Base-by-base conservation (phyloP, 1,140 invertebrate species). In the Chironomus striatipennis region DNA sequence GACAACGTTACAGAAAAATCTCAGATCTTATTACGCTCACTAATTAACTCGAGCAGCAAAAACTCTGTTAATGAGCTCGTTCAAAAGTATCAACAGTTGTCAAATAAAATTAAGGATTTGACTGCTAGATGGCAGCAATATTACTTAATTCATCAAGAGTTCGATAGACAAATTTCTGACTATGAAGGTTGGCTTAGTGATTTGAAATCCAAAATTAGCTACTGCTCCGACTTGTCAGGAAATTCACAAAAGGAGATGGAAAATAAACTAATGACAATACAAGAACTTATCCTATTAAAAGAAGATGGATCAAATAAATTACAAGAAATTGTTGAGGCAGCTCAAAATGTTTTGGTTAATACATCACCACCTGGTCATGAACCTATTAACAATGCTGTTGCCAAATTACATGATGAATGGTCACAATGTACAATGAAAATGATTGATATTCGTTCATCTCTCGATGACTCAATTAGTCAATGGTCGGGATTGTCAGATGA, bases 121-220 rank as follows among this genome's bases (percentile, higher is more conserved):
- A 92, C 93, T 73, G 88, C 88, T 72, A 90, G 92, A 75, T 98
- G 96, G 96, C 93, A 96, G 77, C 91, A 93, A 77, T 97, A 96
- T 83, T 95, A 96, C 0, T 88, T 87, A 43, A 91, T 90, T 57
- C 95, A 98, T 81, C 90, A 96, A 83, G 91, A 95, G 76, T 97
- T 97, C 80, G 88, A 94, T 18, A 90, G 88, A 76, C 89, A 91
- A 76, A 85, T 95, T 7, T 85, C 89, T 0, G 91, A 95, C 79
- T 95, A 92, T 77, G 87, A 86, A 7, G 86, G 88, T 34, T 97
- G 94, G 93, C 84, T 97, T n/a, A 88, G 90, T 74, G 90, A 93
- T 75, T 90, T 97, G 64, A 90, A 90, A 78, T 89, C 90, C 74
- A 96, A 96, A 81, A 81, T 98, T 9, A 88, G 90, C 21, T 93